These are phyloP conservation scores for Pampusana beccarii DNA, from an alignment of 2,113 vertebrate genomes.

Conservation along the genomic window DNA sequence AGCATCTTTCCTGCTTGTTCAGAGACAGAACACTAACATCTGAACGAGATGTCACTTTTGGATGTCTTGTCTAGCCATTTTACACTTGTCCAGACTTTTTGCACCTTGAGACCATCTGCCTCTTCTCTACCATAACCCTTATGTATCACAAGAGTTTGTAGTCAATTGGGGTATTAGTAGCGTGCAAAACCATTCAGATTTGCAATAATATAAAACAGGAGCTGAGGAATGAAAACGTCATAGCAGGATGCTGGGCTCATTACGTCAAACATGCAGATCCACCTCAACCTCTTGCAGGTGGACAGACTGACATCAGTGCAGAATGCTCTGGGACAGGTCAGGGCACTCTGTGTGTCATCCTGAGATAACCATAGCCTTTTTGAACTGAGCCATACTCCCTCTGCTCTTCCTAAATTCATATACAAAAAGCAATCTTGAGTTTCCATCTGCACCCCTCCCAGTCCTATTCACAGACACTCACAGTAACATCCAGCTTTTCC, in stretches of 20 bases:
- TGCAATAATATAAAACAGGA: neutral
- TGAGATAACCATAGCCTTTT: neutral
- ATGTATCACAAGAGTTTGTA: fast-evolving
- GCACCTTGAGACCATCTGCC: neutral
- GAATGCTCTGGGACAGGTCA: neutral
- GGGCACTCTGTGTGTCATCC: neutral
- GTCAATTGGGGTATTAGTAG: neutral
- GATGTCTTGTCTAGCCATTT: neutral
- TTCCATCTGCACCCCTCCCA: neutral
- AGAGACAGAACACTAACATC: neutral
- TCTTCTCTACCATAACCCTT: neutral
- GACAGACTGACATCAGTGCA: neutral
- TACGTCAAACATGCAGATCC: neutral
- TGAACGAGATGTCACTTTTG: neutral
- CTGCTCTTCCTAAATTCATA: neutral
- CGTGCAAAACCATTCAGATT: neutral
- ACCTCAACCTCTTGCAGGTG: neutral
- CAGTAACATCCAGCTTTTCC: conserved; percentile 95
- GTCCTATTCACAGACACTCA: conserved; percentile 70
- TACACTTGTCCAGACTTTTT: neutral
- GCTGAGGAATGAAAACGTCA: neutral
- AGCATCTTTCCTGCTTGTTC: neutral
- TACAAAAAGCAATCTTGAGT: neutral
- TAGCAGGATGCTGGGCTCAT: neutral
- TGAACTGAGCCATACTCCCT: neutral